phyloP scores from a whole-genome alignment of 2,888 invertebrate genomes.

The Psylliodes chrysocephalus region DNA sequence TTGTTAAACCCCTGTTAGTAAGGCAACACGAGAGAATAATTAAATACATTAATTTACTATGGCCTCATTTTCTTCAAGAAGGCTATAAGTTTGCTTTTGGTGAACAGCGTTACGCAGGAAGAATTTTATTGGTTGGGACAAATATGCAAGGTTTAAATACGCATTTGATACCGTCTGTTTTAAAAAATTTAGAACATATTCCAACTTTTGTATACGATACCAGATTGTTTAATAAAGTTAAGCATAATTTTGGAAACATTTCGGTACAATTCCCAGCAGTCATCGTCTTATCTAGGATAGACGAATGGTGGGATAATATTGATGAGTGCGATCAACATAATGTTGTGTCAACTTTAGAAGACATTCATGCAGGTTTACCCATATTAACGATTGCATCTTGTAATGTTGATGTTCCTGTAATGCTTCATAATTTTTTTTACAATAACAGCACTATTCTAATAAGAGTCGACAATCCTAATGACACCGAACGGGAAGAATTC shows the following conservation, averaged over 20 bases:
- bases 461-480: constrained; percentile 58
- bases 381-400: constrained; percentile 60
- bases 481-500: constrained; percentile 57
- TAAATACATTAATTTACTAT: constrained; percentile 52
- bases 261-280: constrained; percentile 58
- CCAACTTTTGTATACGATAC: constrained; percentile 64
- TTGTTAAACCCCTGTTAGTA: constrained; percentile 57
- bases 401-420: constrained; percentile 55
- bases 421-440: constrained; percentile 58
- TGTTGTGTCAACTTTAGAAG: constrained; percentile 57
- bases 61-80: constrained; percentile 59
- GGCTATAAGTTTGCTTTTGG: constrained; percentile 56
- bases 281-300: constrained; percentile 57
- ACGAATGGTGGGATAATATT: constrained; percentile 61
- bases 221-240: constrained; percentile 39
- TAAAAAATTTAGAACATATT: constrained; percentile 68
- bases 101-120: constrained; percentile 58
- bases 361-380: constrained; percentile 60
- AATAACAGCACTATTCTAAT: constrained; percentile 57
- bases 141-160: constrained; percentile 68
- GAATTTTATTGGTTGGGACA: constrained; percentile 56
- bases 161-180: constrained; percentile 71
- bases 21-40: constrained; percentile 57
- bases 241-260: constrained; percentile 46
- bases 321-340: constrained; percentile 56